A percentile compares a stretch with the other conserved stretches of the same genome.
phyloP scores from a whole-genome alignment of 2,888 invertebrate species.

The Aleiodes alternator region DNA sequence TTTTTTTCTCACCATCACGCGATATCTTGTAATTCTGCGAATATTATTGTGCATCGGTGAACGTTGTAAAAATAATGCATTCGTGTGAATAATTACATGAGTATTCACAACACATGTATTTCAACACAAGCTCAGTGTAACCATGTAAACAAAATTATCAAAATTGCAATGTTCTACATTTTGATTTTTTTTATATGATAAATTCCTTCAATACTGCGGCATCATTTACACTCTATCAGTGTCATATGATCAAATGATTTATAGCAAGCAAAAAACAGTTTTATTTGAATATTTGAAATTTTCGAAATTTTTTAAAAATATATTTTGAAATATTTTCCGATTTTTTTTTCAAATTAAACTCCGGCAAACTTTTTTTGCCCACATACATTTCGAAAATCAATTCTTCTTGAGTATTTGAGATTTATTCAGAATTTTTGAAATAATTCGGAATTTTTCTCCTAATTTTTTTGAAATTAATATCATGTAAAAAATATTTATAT shows the following conservation, averaged over 20 bases:
- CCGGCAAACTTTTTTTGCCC: too few species aligned
- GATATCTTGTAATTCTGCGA: conserved; percentile 32
- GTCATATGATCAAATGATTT: neutral
- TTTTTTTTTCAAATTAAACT: too few species aligned
- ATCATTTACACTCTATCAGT: neutral
- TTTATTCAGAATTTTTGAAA: too few species aligned
- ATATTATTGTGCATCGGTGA: conserved; percentile 19
- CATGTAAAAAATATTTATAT: neutral
- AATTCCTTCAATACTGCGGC: too few species aligned
- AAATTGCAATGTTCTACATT: neutral
- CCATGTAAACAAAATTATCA: conserved; percentile 15
- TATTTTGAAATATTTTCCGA: too few species aligned
- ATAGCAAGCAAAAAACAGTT: neutral
- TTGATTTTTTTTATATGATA: neutral
- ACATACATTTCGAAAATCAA: too few species aligned
- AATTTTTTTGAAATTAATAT: too few species aligned
- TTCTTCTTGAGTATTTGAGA: too few species aligned
- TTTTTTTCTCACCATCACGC: conserved; percentile 26
- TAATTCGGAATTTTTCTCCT: too few species aligned
- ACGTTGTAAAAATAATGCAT: conserved; percentile 18
- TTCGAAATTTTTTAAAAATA: too few species aligned
- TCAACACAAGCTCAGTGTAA: conserved; percentile 17
- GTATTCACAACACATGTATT: conserved; percentile 16
- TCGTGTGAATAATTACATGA: conserved; percentile 25
- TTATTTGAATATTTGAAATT: too few species aligned